Base-by-base conservation (phyloP, 2,888 invertebrate genomes). In the Dendrolimus houi region DNA sequence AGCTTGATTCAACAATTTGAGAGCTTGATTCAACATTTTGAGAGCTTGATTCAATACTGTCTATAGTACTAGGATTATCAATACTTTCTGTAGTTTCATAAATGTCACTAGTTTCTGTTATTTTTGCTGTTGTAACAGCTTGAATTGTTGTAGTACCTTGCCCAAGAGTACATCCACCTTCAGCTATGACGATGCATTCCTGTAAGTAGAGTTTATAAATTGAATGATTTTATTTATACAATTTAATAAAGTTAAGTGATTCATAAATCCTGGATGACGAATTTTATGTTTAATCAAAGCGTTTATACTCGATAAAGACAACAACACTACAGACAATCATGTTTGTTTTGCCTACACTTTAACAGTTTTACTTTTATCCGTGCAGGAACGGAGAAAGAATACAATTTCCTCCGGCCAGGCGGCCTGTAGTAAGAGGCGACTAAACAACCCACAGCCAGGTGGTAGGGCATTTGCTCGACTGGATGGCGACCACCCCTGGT, bases 121-220 rank as follows among this genome's bases (percentile, higher is more conserved):
- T 52, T 8, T 40, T 56, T 41, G 47, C 55, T 7, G 47, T 55
- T 13, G 55, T 53, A 56, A 8, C 42, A 56, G n/a, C n/a, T 47
- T 59, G 12, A 54, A 29, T 17, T 53, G 54, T 17, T 14, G 59
- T 60, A 9, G 55, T 59, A 14, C 52, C 57, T 29, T 57, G 53
- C 2, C 60, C 58, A 8, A 60, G 57, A 7, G 71, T 66, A 53
- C 71, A 71, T 3, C 71, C 72, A 9, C 70, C 72, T 60, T 69
- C 67, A 0, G 62, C 58, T 42, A 68, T 66, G 47, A 14, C 55
- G 1, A 64, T 59, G 47, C 70, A 70, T 14, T 29, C 56, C 68
- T 68, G 65, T 1, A 61, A 64, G 53, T 9, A 56, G 9, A 57
- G 29, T 29, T 29, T 29, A 29, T 29, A 29, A 29, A 6, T 29